Evolutionary conservation across 2,888 invertebrate species (phyloP).

Genomic region (Dione vanillae): DNA sequence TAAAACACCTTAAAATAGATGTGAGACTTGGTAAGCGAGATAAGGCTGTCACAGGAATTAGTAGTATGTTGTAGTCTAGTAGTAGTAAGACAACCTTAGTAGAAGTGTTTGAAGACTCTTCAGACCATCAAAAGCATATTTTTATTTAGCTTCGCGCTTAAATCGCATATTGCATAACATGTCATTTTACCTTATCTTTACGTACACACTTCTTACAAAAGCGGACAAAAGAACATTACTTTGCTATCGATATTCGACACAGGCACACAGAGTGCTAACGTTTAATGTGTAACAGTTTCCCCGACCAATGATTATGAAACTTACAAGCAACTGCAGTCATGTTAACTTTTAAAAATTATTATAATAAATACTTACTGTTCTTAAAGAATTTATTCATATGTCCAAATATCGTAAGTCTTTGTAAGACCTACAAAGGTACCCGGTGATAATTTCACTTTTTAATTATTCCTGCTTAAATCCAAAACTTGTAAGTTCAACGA

Average conservation of each 20-base stretch:
- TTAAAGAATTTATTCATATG: constrained; percentile 92
- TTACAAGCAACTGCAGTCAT: too few relatives aligned
- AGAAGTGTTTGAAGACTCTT: constrained; percentile 90
- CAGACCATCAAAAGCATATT: constrained; percentile 93
- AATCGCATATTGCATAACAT: too few relatives aligned
- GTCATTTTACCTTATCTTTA: too few relatives aligned
- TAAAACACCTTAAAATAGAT: constrained; percentile 91
- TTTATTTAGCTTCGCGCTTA: too few relatives aligned
- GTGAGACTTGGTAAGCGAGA: constrained; percentile 90
- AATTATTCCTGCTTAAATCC: constrained; percentile 93
- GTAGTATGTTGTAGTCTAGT: constrained; percentile 95
- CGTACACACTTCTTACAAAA: too few relatives aligned
- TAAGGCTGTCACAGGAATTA: constrained; percentile 93
- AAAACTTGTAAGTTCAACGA: constrained; percentile 88
- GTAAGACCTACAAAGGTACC: constrained; percentile 91
- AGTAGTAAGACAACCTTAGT: too few relatives aligned
- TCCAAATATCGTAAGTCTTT: constrained; percentile 89
- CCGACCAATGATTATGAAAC: too few relatives aligned
- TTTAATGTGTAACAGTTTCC: too few relatives aligned
- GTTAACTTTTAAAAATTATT: background rate
- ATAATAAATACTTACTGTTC: constrained; percentile 87
- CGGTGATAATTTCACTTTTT: constrained; percentile 91
- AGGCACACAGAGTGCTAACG: too few relatives aligned
- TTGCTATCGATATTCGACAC: too few relatives aligned
- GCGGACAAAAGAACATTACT: too few relatives aligned